Evolutionary conservation across 2,888 invertebrate genomes (phyloP), one percentile per base, ranked within the genome.

Genomic region (Torymus auratus): DNA sequence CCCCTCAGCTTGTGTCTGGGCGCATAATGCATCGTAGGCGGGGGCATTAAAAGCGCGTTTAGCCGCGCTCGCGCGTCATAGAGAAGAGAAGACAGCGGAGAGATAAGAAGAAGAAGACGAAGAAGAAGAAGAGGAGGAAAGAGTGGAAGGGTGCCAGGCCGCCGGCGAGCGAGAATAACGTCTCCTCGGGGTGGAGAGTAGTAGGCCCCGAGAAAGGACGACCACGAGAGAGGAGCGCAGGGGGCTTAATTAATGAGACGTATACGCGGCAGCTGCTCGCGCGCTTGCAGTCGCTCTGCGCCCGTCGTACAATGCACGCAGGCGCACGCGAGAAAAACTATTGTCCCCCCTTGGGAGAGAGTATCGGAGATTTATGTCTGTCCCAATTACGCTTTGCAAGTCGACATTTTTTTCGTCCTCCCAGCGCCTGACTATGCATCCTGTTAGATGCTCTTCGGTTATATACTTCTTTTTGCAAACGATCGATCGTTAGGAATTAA

Each of bases 231-330:
- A 76, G 58, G 17, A 61, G 72, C 60, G 41, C 72, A 11, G 71
- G 77, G 58, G 65, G 85, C 86, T 88, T 90, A 90, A 90, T 90
- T 90, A 90, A 90, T 90, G 90, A 90, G 90, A 89, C 90, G 87
- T 86, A 88, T 86, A 88, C 87, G 85, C 88, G 89, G 90, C 89
- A 87, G 89, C 87, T 87, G 77, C 71, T 83, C 50, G 11, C 82
- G 81, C 88, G 88, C 88, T 88, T 89, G 87, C 86, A 41, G 41
- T 41, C 83, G 89, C 88, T 88, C 88, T 88, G 87, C 88, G 89
- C 89, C 89, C 88, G 88, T 10, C 41, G 41, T 41, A 4, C 41
- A 41, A 41, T 41, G 7, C 41, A 41, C n/a, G n/a, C 41, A 41
- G 7, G 41, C 41, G 41, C 5, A 7, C 41, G 41, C 41, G 41